Evolutionary conservation across 2,797 vertebrate species (phyloP), one percentile per base, ranked within the genome.

Genomic region (Pangasius larnaudii): DNA sequence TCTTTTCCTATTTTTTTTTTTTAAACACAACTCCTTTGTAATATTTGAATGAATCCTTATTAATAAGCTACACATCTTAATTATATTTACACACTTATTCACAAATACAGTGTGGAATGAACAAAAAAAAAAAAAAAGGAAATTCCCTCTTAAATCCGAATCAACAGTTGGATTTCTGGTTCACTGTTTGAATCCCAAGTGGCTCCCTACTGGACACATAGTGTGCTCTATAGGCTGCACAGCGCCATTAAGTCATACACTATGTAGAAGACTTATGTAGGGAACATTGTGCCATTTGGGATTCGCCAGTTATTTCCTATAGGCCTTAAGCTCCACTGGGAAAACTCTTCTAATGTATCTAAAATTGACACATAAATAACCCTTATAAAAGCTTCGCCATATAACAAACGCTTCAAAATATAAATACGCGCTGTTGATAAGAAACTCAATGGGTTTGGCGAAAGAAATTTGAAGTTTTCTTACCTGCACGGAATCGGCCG

Each of bases 401-500:
- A 2, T 18, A 78, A 19, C 9, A 72, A 56, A 69, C 3, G 5
- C 13, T 6, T 39, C 2, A 39, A 58, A 42, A n/a, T 59, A 24
- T 61, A 33, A 61, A 39, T 33, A 63, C 0, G 9, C 11, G n/a
- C 9, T 19, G 85, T 42, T 75, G 27, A 69, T 63, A 53, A 46
- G 22, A 27, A 58, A n/a, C 30, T 33, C 4, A 8, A 19, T 46
- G 0, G 27, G 61, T 67, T 30, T 36, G 84, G 58, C 14, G 42
- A 53, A n/a, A 18, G 24, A 75, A 53, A 77, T 81, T 0, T 61
- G 33, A 63, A 74, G 56, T 88, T 91, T 91, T 89, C 90, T 91
- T 93, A 94, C 93, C 93, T 94, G 93, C 90, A 92, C 88, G 85
- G 93, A 92, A 91, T 94, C 93, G 87, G 92, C 92, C 91, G 93